Evolutionary conservation across 1,140 invertebrate species (phyloP), one percentile per base, ranked within the genome.

Genomic region (Holcopasites calliopsidis): DNA sequence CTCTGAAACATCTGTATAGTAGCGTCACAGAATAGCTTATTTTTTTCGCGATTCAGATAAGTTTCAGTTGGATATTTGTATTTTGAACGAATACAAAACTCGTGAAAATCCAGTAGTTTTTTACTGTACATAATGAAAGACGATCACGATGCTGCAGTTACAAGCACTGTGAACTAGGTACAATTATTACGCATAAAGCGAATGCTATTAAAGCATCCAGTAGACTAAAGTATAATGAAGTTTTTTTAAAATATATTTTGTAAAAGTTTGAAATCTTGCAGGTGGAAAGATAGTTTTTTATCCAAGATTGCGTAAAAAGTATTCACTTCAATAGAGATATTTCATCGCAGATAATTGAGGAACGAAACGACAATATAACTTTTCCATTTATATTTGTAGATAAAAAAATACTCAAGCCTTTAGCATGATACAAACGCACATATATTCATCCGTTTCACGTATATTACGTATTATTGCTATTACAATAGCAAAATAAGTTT

Each of bases 1-100:
- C 90, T 99, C 98, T 0, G 98, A 99, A 91, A 99, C 98, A 10
- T 98, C 97, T 50, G 98, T 99, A 88, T 99, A 95, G 95, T 61
- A 82, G 33, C n/a, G n/a, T 26, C 62, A 44, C 18, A 28, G 40
- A 57, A 10, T 26, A 3, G 26, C 13, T 47, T 44, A 13, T 18
- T 47, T 28, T 42, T 21, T 13, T 65, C 35, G 33, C 10, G 3
- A 44, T 28, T 55, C n/a, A 55, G 7, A 47, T 74, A 68, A 44
- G 21, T 50, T 75, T 8, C 52, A 18, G 18, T 49, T 11, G n/a
- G 6, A 23, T 57, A 28, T n/a, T 47, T 23, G 18, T 74, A 64
- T 52, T 52, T 65, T n/a, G 44, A 55, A 44, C 13, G 38, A n/a
- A 58, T 42, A 60, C 54, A 58, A 68, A 58, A 58, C 1, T 49